Conservation (phyloP, 2,888 invertebrate genomes). For the Drosophila atroscutellata region DNA sequence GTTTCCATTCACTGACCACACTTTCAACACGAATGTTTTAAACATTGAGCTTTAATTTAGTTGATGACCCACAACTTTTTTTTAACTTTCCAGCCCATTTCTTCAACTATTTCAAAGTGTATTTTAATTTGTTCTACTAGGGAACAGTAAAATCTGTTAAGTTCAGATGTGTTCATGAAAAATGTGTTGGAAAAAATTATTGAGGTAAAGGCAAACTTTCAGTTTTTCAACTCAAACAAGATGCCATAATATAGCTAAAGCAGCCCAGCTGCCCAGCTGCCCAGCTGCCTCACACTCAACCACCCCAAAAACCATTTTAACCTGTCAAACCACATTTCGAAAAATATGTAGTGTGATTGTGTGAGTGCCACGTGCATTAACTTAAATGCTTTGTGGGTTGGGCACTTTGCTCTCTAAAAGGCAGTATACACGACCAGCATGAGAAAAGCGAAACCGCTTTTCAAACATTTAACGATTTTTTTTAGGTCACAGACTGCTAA, state of each 20-base stretch:
- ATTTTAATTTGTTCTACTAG: constrained; percentile 8
- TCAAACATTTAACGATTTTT: constrained; percentile 79
- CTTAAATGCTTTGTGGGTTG: constrained; percentile 78
- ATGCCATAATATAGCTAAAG: constrained; percentile 16
- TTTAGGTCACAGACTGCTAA: constrained; percentile 73
- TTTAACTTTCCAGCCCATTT: constrained; percentile 1
- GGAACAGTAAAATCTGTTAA: constrained; percentile 9
- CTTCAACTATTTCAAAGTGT: neutral
- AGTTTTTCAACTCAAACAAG: constrained; percentile 46
- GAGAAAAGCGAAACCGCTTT: constrained; percentile 63
- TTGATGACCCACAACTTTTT: neutral
- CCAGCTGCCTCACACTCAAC: neutral
- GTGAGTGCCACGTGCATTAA: constrained; percentile 74
- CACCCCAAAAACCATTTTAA: constrained; percentile 44
- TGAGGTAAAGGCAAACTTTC: constrained; percentile 44
- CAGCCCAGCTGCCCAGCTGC: neutral
- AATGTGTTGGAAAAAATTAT: constrained; percentile 27
- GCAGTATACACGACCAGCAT: constrained; percentile 21
- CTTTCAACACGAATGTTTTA: neutral
- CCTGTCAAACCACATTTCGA: constrained; percentile 51
- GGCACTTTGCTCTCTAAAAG: constrained; percentile 76
- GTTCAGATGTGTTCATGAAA: constrained; percentile 11
- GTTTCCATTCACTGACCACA: neutral
- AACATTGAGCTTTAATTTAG: neutral
- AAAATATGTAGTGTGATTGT: constrained; percentile 36